phyloP scores from a whole-genome alignment of 2,888 invertebrate species.

The Drosophila eohydei region DNA sequence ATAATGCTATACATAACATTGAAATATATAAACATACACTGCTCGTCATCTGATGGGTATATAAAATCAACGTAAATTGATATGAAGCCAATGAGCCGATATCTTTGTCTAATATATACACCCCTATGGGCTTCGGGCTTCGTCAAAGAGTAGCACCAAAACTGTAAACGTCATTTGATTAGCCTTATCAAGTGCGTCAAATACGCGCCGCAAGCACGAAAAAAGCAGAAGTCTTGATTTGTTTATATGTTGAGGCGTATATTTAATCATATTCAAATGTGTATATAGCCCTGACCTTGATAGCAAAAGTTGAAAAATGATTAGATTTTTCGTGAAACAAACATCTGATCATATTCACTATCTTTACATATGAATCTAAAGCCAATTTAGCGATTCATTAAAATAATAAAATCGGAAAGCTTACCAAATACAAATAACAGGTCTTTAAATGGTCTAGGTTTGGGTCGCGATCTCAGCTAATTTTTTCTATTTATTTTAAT shows the following conservation, averaged over 20 bases:
- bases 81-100: slow-evolving; percentile 29
- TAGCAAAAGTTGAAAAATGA: slow-evolving; percentile 42
- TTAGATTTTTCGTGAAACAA: slow-evolving; percentile 41
- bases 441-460: not conserved
- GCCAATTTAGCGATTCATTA: slow-evolving; percentile 3
- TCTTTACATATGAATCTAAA: not conserved
- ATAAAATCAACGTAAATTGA: slow-evolving; percentile 13
- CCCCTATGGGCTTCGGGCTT: not conserved
- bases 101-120: not conserved
- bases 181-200: slow-evolving; percentile 43
- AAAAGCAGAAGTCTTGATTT: slow-evolving; percentile 2
- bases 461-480: not conserved
- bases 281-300: slow-evolving; percentile 56
- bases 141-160: slow-evolving; percentile 8
- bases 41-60: not conserved
- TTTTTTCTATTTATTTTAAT: not conserved
- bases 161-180: slow-evolving; percentile 20
- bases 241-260: not conserved
- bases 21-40: too few relatives aligned
- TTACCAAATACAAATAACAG: not conserved
- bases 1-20: not conserved
- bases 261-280: not conserved
- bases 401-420: slow-evolving; percentile 12
- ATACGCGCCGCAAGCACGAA: slow-evolving; percentile 9
- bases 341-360: slow-evolving; percentile 17